phyloP scores from a whole-genome alignment of 2,113 vertebrate genomes.

The Reinhardtius hippoglossoides region DNA sequence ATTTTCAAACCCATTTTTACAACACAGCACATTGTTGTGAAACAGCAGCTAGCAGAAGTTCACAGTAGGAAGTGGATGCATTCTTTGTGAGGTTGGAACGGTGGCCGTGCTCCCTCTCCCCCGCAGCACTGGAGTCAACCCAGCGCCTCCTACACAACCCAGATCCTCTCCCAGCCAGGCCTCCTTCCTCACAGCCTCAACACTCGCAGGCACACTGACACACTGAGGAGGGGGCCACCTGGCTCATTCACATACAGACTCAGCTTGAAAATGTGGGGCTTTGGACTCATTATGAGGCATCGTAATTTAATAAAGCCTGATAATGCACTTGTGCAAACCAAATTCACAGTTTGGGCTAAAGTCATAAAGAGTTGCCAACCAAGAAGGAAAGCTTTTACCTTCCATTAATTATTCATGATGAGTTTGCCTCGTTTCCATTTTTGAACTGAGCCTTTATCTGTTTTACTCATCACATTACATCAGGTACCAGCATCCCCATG shows the following conservation, averaged over 20 bases:
- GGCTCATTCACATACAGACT: conserved; percentile 34
- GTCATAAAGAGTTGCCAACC: background rate
- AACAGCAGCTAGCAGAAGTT: conserved; percentile 57
- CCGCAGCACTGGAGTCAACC: conserved; percentile 69
- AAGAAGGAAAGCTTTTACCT: background rate
- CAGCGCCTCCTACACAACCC: conserved; percentile 78
- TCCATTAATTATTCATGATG: background rate
- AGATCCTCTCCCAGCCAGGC: conserved; percentile 72
- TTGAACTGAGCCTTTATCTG: too few species aligned
- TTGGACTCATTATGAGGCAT: background rate
- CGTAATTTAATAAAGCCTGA: background rate
- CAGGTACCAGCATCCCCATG: too few species aligned
- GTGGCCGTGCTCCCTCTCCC: conserved; percentile 60
- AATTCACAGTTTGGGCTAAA: background rate
- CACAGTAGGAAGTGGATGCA: conserved; percentile 61
- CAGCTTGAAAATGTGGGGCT: conserved; percentile 1
- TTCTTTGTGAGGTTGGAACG: conserved; percentile 59
- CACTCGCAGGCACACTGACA: conserved; percentile 57
- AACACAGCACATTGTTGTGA: conserved; percentile 45
- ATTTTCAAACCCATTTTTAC: conserved; percentile 44
- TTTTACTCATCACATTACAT: too few species aligned
- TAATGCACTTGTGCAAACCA: background rate
- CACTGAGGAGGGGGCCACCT: conserved; percentile 46
- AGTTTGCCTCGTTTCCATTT: too few species aligned
- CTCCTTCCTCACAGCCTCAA: conserved; percentile 57